These are phyloP conservation scores for Grallaria varia DNA, from an alignment of 2,113 vertebrate genomes.

Conservation along the genomic window DNA sequence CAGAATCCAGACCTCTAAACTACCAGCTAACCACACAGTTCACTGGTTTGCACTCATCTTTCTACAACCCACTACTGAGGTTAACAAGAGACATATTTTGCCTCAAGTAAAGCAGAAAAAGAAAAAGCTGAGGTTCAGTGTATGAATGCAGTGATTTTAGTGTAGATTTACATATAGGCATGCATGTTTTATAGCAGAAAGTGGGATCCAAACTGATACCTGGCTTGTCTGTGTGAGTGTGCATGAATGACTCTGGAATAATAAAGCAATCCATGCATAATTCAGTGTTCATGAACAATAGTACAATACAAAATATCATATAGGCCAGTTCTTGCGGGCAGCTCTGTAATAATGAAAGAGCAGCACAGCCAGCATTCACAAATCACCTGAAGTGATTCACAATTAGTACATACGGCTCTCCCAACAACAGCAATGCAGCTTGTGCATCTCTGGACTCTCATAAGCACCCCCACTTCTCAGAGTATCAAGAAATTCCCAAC, in stretches of 20 bases:
- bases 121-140: not conserved
- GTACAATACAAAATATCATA: not conserved
- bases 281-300: not conserved
- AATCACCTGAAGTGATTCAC: not conserved
- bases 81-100: not conserved
- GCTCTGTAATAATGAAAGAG: not conserved
- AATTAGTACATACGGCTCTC: not conserved
- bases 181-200: not conserved
- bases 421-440: not conserved
- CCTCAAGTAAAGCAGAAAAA: not conserved
- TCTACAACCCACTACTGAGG: not conserved
- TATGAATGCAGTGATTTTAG: not conserved
- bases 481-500: not conserved
- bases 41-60: not conserved
- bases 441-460: not conserved
- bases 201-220: not conserved
- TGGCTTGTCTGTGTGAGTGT: not conserved
- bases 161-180: not conserved
- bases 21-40: not conserved
- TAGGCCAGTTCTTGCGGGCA: not conserved
- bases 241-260: not conserved
- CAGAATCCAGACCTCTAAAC: not conserved
- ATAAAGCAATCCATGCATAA: not conserved
- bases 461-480: not conserved
- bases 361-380: not conserved